Percentiles rank a stretch among this genome's conserved stretches.
Evolutionary conservation across 2,888 invertebrate genomes (phyloP).

Genomic region (Plagodis pulveraria): DNA sequence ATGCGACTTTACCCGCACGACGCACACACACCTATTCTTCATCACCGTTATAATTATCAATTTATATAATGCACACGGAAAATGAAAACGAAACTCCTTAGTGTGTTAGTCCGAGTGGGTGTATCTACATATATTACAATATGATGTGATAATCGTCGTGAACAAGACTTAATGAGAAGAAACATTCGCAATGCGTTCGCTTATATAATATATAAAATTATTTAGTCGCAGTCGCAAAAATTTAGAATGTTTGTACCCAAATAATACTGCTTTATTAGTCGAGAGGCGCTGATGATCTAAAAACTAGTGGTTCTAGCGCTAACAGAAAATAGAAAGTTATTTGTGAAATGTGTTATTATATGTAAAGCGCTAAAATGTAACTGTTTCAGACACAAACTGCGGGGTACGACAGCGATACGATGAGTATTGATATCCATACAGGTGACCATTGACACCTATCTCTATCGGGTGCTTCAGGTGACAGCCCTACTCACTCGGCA

Average conservation of each 20-base stretch:
- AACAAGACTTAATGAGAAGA: background rate
- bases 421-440: too few species aligned
- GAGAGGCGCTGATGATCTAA: background rate
- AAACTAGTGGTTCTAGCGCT: background rate
- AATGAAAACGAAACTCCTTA: background rate
- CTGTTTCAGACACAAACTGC: too few species aligned
- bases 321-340: too few species aligned
- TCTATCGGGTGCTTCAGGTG: too few species aligned
- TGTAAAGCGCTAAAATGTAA: too few species aligned
- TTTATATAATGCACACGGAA: too few species aligned
- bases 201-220: background rate
- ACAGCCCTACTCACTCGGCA: too few species aligned
- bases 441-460: too few species aligned
- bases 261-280: background rate
- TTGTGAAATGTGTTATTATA: too few species aligned
- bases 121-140: background rate
- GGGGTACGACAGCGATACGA: too few species aligned
- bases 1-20: background rate
- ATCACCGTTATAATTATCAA: too few species aligned
- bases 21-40: too few species aligned
- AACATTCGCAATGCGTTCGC: constrained; percentile 29
- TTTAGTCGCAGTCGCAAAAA: constrained; percentile 14
- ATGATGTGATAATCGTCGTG: background rate
- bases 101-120: background rate
- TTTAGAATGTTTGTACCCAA: background rate